Percentiles rank a stretch among this genome's conserved stretches.
These are phyloP conservation scores for Festucalex cinctus DNA, from an alignment of 2,113 vertebrate genomes.

Conservation along the genomic window DNA sequence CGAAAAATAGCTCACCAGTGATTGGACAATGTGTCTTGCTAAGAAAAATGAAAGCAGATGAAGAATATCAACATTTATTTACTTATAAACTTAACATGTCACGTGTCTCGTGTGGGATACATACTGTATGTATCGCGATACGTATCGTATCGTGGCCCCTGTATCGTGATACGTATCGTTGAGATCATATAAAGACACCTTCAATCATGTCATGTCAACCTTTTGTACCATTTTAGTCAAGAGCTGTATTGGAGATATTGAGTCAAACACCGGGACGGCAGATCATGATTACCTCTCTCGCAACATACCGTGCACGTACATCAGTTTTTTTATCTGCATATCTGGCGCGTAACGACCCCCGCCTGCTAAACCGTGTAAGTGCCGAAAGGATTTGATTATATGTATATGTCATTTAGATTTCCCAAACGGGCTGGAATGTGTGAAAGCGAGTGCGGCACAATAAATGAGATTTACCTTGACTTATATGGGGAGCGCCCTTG, in stretches of 20 bases:
- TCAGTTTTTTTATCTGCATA: slow-evolving; percentile 5
- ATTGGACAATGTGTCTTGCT: too few relatives aligned
- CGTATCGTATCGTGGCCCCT: too few relatives aligned
- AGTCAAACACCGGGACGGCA: slow-evolving; percentile 1
- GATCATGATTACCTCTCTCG: not conserved
- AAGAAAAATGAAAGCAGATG: too few relatives aligned
- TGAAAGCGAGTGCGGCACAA: slow-evolving; percentile 8
- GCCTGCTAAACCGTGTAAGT: slow-evolving; percentile 9
- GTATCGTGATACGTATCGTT: too few relatives aligned
- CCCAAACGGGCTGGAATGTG: slow-evolving; percentile 20
- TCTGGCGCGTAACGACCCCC: not conserved
- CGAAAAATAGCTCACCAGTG: too few relatives aligned
- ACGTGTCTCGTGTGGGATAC: too few relatives aligned
- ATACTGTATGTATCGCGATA: too few relatives aligned
- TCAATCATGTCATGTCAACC: slow-evolving; percentile 2
- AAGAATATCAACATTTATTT: too few relatives aligned
- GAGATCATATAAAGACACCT: slow-evolving; percentile 7
- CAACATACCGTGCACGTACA: not conserved
- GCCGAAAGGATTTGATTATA: slow-evolving; percentile 14
- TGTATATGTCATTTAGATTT: slow-evolving; percentile 31
- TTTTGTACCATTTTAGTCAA: slow-evolving; percentile 3
- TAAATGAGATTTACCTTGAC: slow-evolving; percentile 37
- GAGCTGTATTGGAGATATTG: slow-evolving; percentile 3
- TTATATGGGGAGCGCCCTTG: slow-evolving; percentile 7
- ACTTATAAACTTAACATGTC: too few relatives aligned